Conservation (phyloP, 2,888 invertebrate genomes). For the Deilephila elpenor region DNA sequence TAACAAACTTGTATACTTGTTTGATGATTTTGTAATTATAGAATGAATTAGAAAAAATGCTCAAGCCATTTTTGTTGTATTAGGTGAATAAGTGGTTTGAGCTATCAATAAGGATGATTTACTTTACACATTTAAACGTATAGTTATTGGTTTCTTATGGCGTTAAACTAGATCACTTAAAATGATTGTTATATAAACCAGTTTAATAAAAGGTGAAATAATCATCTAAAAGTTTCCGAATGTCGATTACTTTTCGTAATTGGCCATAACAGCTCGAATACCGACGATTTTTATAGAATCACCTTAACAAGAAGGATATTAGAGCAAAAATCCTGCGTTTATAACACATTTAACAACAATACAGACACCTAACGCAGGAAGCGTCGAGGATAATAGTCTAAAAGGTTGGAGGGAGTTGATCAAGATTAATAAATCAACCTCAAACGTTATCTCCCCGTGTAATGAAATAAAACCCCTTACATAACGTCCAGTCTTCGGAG, state of each 20-base stretch:
- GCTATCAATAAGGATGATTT: too few species aligned
- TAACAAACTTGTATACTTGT: too few species aligned
- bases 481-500: constrained; percentile 52
- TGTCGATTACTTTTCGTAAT: background rate
- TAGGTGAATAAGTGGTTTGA: too few species aligned
- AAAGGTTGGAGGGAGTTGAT: constrained; percentile 53
- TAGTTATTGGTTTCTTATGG: too few species aligned
- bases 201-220: too few species aligned
- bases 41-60: too few species aligned
- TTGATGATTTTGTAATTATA: too few species aligned
- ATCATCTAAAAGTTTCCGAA: too few species aligned
- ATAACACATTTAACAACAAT: constrained; percentile 34
- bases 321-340: constrained; percentile 28
- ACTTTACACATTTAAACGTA: too few species aligned
- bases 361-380: constrained; percentile 47
- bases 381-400: constrained; percentile 54
- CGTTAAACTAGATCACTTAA: too few species aligned
- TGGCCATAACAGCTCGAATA: background rate
- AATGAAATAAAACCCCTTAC: constrained; percentile 73
- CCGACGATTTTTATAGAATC: background rate
- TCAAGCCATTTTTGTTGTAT: too few species aligned
- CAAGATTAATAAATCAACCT: constrained; percentile 71
- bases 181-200: too few species aligned
- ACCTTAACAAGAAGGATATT: background rate
- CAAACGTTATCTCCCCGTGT: constrained; percentile 63